A percentile compares a stretch with the other conserved stretches of the same genome.
phyloP scores from a whole-genome alignment of 1,140 invertebrate genomes.

The Anastrepha ludens region DNA sequence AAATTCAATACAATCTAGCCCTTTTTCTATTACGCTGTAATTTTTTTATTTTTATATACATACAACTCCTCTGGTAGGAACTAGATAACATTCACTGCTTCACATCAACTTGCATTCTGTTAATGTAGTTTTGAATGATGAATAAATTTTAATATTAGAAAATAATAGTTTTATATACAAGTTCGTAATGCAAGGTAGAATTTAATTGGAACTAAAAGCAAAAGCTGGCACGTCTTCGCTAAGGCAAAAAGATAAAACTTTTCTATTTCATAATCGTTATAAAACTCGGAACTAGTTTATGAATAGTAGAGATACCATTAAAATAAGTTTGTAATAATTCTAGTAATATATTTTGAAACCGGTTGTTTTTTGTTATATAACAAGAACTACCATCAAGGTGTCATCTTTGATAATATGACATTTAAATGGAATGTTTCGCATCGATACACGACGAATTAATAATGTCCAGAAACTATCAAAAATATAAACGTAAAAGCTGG shows the following conservation, averaged over 20 bases:
- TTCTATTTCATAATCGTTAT: background rate
- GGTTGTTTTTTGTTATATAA: too few species aligned
- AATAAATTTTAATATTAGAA: slow-evolving; percentile 51
- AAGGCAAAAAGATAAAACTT: background rate
- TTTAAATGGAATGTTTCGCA: slow-evolving; percentile 5
- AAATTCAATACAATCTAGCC: slow-evolving; percentile 40
- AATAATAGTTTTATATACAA: slow-evolving; percentile 33
- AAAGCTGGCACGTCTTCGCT: slow-evolving; percentile 2
- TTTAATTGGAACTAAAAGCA: slow-evolving; percentile 26
- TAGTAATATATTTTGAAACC: too few species aligned
- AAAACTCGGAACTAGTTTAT: too few species aligned
- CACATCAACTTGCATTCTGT: slow-evolving; percentile 31
- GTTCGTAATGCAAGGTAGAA: background rate
- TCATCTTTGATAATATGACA: too few species aligned
- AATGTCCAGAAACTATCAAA: background rate
- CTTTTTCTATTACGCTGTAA: slow-evolving; percentile 27
- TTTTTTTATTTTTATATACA: slow-evolving; percentile 38
- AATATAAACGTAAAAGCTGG: too few species aligned
- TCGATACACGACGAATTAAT: background rate
- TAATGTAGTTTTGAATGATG: slow-evolving; percentile 42
- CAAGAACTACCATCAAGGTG: too few species aligned
- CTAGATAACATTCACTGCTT: slow-evolving; percentile 8
- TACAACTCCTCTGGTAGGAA: slow-evolving; percentile 50
- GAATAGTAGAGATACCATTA: too few species aligned
- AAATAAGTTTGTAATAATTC: too few species aligned